Percentiles rank a stretch among this genome's conserved stretches.
Evolutionary conservation across 2,113 vertebrate species (phyloP).

Genomic region (Halichoerus grypus): DNA sequence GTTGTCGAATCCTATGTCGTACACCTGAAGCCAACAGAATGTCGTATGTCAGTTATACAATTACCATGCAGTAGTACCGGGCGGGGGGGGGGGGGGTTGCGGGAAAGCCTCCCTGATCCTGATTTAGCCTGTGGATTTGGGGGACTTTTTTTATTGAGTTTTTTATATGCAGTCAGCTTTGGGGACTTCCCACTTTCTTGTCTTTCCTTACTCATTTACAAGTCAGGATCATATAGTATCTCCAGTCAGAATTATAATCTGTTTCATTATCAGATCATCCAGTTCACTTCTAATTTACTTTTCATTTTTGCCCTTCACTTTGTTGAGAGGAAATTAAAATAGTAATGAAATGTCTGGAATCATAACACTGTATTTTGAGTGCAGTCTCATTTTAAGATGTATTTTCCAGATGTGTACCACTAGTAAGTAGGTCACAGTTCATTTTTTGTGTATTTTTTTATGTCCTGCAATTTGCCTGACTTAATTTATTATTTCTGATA

Average conservation of each 20-base stretch:
- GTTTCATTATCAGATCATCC: not conserved
- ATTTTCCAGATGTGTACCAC: not conserved
- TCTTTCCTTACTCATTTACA: not conserved
- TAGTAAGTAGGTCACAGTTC: not conserved
- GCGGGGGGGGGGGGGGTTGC: too few species aligned
- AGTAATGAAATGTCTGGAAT: not conserved
- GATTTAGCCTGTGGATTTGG: not conserved
- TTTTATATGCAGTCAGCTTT: not conserved
- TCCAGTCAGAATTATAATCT: not conserved
- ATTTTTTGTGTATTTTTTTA: not conserved
- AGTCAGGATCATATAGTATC: not conserved
- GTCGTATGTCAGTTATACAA: not conserved
- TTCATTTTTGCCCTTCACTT: conserved; percentile 23
- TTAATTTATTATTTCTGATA: not conserved
- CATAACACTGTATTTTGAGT: not conserved
- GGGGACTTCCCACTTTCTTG: not conserved
- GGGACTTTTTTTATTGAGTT: not conserved
- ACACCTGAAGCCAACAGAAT: not conserved
- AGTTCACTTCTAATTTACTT: not conserved
- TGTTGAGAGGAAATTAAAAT: not conserved
- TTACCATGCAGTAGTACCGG: not conserved
- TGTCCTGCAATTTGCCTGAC: not conserved
- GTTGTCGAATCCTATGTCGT: not conserved
- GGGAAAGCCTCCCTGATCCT: not conserved
- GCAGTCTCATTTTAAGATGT: not conserved